Percentiles rank a stretch among this genome's conserved stretches.
Conservation (phyloP, 2,888 invertebrate species). For the Aleiodes testaceus region DNA sequence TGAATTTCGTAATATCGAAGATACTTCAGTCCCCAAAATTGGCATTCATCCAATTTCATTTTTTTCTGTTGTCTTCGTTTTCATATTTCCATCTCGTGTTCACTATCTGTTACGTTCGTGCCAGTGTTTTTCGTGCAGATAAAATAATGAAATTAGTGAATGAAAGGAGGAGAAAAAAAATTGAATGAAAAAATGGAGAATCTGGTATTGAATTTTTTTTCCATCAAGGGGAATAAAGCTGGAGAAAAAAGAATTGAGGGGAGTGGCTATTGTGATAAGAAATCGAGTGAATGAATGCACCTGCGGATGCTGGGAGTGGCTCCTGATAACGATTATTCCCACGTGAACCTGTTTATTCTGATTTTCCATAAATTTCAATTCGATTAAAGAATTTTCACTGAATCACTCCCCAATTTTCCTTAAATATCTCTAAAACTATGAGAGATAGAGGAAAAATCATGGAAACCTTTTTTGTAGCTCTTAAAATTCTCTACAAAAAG, state of each 20-base stretch:
- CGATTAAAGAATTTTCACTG: too few species aligned
- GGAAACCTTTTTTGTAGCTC: too few species aligned
- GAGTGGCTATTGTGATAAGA: constrained; percentile 21
- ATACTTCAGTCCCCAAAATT: neutral
- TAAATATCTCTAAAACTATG: too few species aligned
- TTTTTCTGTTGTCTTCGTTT: constrained; percentile 2
- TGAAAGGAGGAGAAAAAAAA: neutral
- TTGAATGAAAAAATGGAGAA: neutral
- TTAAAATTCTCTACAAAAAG: too few species aligned
- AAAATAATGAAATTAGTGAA: constrained; percentile 7
- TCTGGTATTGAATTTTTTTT: too few species aligned
- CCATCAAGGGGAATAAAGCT: neutral
- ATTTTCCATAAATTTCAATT: neutral
- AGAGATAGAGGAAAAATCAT: too few species aligned
- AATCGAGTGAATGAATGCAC: constrained; percentile 29
- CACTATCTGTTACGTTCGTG: neutral
- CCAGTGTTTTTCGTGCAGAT: constrained; percentile 9
- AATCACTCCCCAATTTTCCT: too few species aligned
- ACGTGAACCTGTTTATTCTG: constrained; percentile 15
- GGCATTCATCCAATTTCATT: constrained; percentile 13
- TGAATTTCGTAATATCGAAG: constrained; percentile 10
- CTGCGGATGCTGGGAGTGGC: constrained; percentile 42
- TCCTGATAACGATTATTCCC: constrained; percentile 31
- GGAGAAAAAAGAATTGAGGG: neutral
- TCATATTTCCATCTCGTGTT: neutral